Conservation (phyloP, 1,140 invertebrate genomes). For the Propsilocerus akamusi region DNA sequence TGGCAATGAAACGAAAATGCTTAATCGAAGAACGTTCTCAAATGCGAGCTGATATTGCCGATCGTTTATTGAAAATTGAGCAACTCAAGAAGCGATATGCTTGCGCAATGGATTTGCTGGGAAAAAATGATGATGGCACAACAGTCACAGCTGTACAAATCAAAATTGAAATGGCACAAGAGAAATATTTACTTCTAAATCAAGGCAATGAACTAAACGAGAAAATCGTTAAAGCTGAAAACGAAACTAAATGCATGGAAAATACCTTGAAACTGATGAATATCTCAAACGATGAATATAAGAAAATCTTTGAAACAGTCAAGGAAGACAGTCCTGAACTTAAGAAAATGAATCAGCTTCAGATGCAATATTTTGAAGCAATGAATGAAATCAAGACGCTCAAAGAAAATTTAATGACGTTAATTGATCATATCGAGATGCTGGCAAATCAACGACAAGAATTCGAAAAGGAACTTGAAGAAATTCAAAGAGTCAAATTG, state of each 20-base stretch:
- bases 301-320: slow-evolving; percentile 27
- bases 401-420: slow-evolving; percentile 12
- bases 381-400: slow-evolving; percentile 15
- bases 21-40: slow-evolving; percentile 31
- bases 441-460: slow-evolving; percentile 8
- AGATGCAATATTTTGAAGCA: slow-evolving; percentile 11
- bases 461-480: slow-evolving; percentile 8
- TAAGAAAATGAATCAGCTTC: slow-evolving; percentile 11
- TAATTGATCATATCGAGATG: slow-evolving; percentile 9
- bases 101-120: slow-evolving; percentile 19
- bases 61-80: slow-evolving; percentile 30
- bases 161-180: slow-evolving; percentile 41
- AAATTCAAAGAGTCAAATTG: slow-evolving; percentile 7
- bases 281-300: slow-evolving; percentile 37
- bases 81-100: slow-evolving; percentile 29
- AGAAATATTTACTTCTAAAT: slow-evolving; percentile 38
- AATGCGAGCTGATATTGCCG: slow-evolving; percentile 28
- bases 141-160: slow-evolving; percentile 34
- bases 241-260: slow-evolving; percentile 48
- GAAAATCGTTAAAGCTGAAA: slow-evolving; percentile 40
- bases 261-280: slow-evolving; percentile 48
- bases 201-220: slow-evolving; percentile 43
- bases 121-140: slow-evolving; percentile 31
- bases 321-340: slow-evolving; percentile 21
- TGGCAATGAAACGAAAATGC: slow-evolving; percentile 30